Evolutionary conservation across 2,797 vertebrate genomes (phyloP).

Genomic region (Catostomus latipinnis): DNA sequence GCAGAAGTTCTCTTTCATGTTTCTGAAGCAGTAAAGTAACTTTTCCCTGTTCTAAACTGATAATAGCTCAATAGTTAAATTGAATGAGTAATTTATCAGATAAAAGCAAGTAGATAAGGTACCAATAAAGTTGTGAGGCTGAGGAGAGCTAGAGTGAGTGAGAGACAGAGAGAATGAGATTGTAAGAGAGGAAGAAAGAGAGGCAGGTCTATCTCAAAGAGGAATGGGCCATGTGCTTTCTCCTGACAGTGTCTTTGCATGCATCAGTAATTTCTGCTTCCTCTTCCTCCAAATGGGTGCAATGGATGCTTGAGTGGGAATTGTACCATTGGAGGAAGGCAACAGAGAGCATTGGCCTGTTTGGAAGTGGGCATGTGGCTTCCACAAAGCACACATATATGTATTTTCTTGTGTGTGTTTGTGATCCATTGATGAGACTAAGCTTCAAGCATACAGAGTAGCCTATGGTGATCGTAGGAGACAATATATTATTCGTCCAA

Average conservation of each 20-base stretch:
- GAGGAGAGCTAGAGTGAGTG: neutral
- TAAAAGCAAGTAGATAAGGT: slow-evolving; percentile 26
- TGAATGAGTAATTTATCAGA: slow-evolving; percentile 11
- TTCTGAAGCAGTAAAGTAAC: neutral
- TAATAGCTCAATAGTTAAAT: slow-evolving; percentile 3
- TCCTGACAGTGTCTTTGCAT: slow-evolving; percentile 63
- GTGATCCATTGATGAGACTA: slow-evolving; percentile 25
- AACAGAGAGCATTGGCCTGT: slow-evolving; percentile 67
- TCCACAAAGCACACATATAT: slow-evolving; percentile 42
- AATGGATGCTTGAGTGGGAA: slow-evolving; percentile 72
- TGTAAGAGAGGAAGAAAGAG: neutral
- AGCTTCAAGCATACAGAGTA: slow-evolving; percentile 36
- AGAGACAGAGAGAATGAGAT: neutral
- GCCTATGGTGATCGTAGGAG: slow-evolving; percentile 67
- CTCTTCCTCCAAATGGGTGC: slow-evolving; percentile 67
- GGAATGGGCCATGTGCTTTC: neutral
- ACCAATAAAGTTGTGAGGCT: slow-evolving; percentile 10
- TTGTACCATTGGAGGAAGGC: slow-evolving; percentile 63
- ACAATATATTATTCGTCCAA: slow-evolving; percentile 73
- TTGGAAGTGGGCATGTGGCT: slow-evolving; percentile 74
- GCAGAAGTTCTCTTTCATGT: slow-evolving; percentile 22
- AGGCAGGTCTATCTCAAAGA: slow-evolving; percentile 18
- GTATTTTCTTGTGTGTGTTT: slow-evolving; percentile 28
- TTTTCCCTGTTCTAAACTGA: neutral
- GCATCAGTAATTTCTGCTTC: slow-evolving; percentile 70